These are phyloP conservation scores for Dolomedes plantarius DNA, from an alignment of 2,888 invertebrate species.

Conservation along the genomic window DNA sequence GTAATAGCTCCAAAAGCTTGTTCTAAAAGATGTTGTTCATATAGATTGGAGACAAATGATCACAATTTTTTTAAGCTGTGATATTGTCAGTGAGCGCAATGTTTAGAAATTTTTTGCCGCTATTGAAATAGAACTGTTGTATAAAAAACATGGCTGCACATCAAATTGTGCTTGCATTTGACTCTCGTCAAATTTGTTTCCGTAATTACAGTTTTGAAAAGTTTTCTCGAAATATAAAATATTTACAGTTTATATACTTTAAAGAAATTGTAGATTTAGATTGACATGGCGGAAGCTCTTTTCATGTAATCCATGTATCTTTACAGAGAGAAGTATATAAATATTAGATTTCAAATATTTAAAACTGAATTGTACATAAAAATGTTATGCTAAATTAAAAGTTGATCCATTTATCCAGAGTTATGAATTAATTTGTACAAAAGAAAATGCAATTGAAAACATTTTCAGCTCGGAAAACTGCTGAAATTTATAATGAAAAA, in stretches of 20 bases:
- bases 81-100: slow-evolving; percentile 6
- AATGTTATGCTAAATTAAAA: neutral
- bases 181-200: neutral
- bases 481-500: too few relatives aligned
- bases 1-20: neutral
- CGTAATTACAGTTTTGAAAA: neutral
- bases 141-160: neutral
- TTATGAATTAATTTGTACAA: neutral
- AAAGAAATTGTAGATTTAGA: slow-evolving; percentile 11
- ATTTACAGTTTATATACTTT: neutral
- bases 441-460: neutral
- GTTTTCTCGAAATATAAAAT: slow-evolving; percentile 1
- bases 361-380: slow-evolving; percentile 1
- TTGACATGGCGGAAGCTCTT: neutral
- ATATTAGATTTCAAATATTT: slow-evolving; percentile 10
- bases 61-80: slow-evolving; percentile 5
- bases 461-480: neutral
- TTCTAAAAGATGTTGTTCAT: neutral
- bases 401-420: too few relatives aligned
- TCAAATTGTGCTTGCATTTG: neutral
- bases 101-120: neutral
- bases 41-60: slow-evolving; percentile 2
- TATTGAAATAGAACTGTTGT: neutral
- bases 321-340: slow-evolving; percentile 1
- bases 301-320: neutral